Evolutionary conservation across 2,888 invertebrate genomes (phyloP).

Genomic region (Ochropacha duplaris): DNA sequence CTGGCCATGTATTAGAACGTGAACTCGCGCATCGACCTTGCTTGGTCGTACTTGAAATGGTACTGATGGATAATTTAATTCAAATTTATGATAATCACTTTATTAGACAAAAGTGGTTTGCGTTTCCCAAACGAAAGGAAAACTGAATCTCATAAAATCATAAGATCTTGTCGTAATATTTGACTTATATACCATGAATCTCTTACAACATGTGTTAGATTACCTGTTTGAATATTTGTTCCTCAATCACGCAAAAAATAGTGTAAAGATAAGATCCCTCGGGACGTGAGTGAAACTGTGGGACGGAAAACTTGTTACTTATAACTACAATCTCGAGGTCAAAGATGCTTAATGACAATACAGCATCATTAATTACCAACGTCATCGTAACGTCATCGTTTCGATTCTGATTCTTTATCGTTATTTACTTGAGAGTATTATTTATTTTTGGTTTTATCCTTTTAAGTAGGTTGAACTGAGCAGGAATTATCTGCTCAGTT

Average conservation of each 20-base stretch:
- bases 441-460: neutral
- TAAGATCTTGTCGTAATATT: neutral
- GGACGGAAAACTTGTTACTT: too few species aligned
- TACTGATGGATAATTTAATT: neutral
- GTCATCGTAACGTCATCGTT: neutral
- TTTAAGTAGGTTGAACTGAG: neutral
- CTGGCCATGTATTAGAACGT: neutral
- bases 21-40: neutral
- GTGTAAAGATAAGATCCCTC: too few species aligned
- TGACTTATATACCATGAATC: neutral
- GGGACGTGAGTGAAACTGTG: too few species aligned
- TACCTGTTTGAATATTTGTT: neutral
- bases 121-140: neutral
- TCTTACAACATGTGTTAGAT: neutral
- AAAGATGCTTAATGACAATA: too few species aligned
- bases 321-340: too few species aligned
- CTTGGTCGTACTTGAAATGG: neutral
- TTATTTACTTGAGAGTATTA: neutral
- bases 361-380: too few species aligned
- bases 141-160: neutral
- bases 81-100: neutral
- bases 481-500: neutral
- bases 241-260: too few species aligned
- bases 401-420: neutral
- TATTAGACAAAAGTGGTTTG: neutral